Percentiles rank a stretch among this genome's conserved stretches.
phyloP scores from a whole-genome alignment of 2,113 vertebrate genomes.

The Callipepla californica region DNA sequence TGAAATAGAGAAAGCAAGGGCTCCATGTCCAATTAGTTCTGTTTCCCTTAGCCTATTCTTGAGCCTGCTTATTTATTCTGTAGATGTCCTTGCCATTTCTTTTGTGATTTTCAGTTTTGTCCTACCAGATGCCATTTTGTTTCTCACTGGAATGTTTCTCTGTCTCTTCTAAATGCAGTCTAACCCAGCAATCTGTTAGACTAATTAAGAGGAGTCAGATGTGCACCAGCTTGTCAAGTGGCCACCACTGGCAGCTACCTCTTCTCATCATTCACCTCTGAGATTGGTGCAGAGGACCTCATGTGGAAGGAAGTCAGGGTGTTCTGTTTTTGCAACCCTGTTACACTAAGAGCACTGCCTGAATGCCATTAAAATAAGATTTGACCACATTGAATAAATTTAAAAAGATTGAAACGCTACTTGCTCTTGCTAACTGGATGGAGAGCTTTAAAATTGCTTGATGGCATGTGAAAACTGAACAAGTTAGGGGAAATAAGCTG shows the following conservation, averaged over 20 bases:
- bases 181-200: background rate
- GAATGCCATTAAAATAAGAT: background rate
- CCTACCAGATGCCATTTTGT: background rate
- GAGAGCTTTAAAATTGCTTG: background rate
- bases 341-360: background rate
- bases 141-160: background rate
- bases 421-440: background rate
- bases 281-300: rapidly evolving
- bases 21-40: background rate
- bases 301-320: background rate
- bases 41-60: background rate
- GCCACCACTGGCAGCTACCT: background rate
- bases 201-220: background rate
- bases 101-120: background rate
- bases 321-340: background rate
- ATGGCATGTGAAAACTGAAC: background rate
- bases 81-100: background rate
- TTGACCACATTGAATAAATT: background rate
- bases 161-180: background rate
- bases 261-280: background rate
- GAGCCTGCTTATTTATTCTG: background rate
- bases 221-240: background rate
- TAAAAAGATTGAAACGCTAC: background rate
- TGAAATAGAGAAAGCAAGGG: background rate
- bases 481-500: rapidly evolving